Conservation (phyloP, 1,140 invertebrate genomes). For the Idris sp. region DNA sequence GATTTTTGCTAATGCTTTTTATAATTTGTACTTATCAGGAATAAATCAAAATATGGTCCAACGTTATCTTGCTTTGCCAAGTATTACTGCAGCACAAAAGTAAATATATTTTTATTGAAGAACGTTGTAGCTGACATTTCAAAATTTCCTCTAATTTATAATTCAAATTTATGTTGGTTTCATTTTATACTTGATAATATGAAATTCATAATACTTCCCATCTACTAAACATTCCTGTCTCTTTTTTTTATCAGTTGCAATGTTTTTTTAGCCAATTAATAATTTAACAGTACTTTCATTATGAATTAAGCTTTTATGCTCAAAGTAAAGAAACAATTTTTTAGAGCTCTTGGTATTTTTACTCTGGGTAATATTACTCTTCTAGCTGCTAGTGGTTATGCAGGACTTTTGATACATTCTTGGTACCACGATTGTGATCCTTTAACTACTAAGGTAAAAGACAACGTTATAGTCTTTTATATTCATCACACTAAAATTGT, state of each 20-base stretch:
- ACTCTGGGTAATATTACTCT: constrained; percentile 80
- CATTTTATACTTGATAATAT: no score
- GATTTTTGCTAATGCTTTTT: constrained; percentile 87
- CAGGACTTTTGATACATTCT: constrained; percentile 90
- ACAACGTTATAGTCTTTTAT: constrained; percentile 3
- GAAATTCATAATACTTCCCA: no score
- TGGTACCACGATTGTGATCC: constrained; percentile 92
- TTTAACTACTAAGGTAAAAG: constrained; percentile 83
- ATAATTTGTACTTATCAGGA: constrained; percentile 88
- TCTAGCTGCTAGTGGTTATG: constrained; percentile 83
- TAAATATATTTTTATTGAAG: constrained; percentile 64
- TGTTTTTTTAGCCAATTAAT: no score
- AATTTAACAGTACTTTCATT: no score
- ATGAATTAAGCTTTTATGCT: no score
- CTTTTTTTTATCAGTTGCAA: no score
- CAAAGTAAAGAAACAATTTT: background rate
- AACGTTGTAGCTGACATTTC: no score
- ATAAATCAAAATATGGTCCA: constrained; percentile 92
- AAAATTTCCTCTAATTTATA: no score
- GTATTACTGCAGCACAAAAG: constrained; percentile 83
- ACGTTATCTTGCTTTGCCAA: constrained; percentile 85
- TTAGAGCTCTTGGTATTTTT: constrained; percentile 85
- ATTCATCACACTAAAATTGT: no score
- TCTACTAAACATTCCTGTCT: no score
- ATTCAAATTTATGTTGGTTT: no score